Evolutionary conservation across 1,140 invertebrate species (phyloP).

Genomic region (Drosophila pseudoobscura): DNA sequence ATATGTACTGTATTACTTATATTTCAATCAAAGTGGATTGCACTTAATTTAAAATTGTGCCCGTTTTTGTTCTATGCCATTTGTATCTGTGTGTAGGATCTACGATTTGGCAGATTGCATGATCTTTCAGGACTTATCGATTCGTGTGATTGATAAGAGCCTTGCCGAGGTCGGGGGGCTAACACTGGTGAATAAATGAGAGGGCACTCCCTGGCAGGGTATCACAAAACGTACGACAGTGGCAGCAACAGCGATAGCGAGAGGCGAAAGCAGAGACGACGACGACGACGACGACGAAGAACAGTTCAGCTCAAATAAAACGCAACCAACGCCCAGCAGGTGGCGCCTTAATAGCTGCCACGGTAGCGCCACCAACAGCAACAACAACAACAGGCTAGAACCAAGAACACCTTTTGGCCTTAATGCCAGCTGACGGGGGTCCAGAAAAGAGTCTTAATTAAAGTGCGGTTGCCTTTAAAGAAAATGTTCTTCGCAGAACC

Average conservation of each 20-base stretch:
- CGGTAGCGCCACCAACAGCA: constrained; percentile 4
- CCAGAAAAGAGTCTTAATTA: constrained; percentile 61
- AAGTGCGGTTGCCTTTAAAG: constrained; percentile 5
- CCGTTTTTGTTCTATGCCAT: too few species aligned
- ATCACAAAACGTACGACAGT: too few species aligned
- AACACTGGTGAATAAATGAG: too few species aligned
- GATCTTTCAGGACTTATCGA: too few species aligned
- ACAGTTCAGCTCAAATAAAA: constrained; percentile 49
- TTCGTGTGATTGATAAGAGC: too few species aligned
- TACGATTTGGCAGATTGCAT: too few species aligned
- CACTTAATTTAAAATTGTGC: too few species aligned
- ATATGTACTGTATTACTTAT: too few species aligned
- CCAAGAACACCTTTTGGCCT: constrained; percentile 50
- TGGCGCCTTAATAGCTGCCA: constrained; percentile 39
- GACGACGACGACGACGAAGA: neutral
- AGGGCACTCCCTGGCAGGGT: too few species aligned
- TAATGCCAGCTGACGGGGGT: constrained; percentile 60
- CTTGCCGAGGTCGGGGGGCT: too few species aligned
- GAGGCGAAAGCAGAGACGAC: neutral
- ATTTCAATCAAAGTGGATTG: too few species aligned
- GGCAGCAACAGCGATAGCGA: neutral
- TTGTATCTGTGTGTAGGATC: too few species aligned
- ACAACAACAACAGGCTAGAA: neutral
- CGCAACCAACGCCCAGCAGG: constrained; percentile 60
- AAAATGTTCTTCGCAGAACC: neutral